Evolutionary conservation across 2,113 vertebrate species (phyloP).

Genomic region (Perca fluviatilis): DNA sequence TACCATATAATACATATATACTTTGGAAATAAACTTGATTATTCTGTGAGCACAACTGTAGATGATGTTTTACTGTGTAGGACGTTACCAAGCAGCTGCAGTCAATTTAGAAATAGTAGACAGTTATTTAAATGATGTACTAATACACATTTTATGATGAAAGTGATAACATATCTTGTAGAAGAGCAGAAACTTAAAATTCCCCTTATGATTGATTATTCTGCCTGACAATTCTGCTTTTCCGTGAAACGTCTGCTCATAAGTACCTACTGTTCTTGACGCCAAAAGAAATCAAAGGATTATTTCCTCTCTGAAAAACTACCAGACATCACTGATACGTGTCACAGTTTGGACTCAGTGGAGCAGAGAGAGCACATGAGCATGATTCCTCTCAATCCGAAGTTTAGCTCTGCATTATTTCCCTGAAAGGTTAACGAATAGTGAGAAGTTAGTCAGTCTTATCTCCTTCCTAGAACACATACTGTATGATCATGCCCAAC

Average conservation of each 20-base stretch:
- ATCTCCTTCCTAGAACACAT: constrained; percentile 39
- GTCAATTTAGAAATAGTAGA: neutral
- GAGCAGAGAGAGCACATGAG: constrained; percentile 61
- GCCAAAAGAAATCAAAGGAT: constrained; percentile 29
- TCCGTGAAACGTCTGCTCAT: neutral
- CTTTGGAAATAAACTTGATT: constrained; percentile 31
- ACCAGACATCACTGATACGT: constrained; percentile 16
- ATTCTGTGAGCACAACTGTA: neutral
- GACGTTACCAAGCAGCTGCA: neutral
- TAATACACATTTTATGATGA: neutral
- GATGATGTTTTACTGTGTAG: neutral
- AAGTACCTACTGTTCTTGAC: neutral
- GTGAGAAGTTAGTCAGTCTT: constrained; percentile 31
- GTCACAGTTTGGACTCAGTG: constrained; percentile 39
- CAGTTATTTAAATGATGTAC: too few species aligned
- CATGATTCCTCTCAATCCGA: constrained; percentile 54
- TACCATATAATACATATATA: neutral
- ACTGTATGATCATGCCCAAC: neutral
- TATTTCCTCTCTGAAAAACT: constrained; percentile 38
- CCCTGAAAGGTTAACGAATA: constrained; percentile 39
- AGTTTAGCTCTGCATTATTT: constrained; percentile 37
- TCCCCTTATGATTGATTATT: neutral
- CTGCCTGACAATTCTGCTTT: neutral
- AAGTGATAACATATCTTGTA: neutral
- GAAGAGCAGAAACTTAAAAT: neutral